Percentiles rank a stretch among this genome's conserved stretches.
Conservation (phyloP, 2,888 invertebrate genomes). For the Rotaria socialis region DNA sequence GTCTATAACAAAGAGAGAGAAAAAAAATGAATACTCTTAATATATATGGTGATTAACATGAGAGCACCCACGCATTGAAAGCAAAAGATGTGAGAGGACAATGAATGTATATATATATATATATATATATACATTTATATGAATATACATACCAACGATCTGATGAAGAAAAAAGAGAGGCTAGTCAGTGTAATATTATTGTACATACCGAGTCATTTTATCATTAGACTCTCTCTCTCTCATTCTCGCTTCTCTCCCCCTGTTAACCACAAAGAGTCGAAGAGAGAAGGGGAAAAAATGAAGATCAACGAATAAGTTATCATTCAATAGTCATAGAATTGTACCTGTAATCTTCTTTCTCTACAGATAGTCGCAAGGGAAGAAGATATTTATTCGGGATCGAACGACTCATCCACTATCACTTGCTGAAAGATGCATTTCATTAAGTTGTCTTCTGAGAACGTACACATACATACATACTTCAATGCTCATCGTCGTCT, state of each 20-base stretch:
- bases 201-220: not conserved
- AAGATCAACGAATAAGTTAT: not conserved
- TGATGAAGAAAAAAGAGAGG: not conserved
- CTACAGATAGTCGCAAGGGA: not conserved
- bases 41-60: conserved; percentile 26
- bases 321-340: conserved; percentile 23
- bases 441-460: conserved; percentile 37
- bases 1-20: conserved; percentile 6
- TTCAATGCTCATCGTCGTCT: conserved; percentile 19
- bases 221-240: not conserved
- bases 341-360: not conserved
- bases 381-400: not conserved
- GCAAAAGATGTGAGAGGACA: not conserved
- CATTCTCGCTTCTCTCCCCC: not conserved
- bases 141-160: not conserved
- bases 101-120: not conserved
- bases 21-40: conserved; percentile 29
- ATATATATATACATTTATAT: not conserved
- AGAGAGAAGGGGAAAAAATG: not conserved
- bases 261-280: not conserved
- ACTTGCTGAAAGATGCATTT: conserved; percentile 35
- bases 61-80: conserved; percentile 5
- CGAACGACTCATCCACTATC: not conserved
- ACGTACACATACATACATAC: not conserved
- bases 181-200: conserved; percentile 2